Conservation (phyloP, 2,888 invertebrate species). For the Torymus auratus region DNA sequence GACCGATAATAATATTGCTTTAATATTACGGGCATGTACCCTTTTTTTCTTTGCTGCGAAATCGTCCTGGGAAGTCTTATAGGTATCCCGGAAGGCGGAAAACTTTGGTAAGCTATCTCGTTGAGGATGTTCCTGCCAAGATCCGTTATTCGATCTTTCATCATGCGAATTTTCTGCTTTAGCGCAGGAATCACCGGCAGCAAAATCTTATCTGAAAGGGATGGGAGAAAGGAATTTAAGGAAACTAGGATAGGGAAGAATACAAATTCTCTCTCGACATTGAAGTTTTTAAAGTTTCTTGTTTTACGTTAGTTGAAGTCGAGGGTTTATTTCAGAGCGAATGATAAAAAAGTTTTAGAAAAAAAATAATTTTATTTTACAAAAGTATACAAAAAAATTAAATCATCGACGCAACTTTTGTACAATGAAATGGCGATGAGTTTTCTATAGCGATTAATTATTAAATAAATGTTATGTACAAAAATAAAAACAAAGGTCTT, state of each 20-base stretch:
- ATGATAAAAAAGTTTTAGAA: not conserved
- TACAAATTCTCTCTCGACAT: not conserved
- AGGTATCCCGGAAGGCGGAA: conserved; percentile 71
- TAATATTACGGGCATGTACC: conserved; percentile 23
- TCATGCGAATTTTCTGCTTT: conserved; percentile 14
- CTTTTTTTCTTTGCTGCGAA: conserved; percentile 40
- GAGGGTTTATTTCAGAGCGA: too few species aligned
- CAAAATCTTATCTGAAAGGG: conserved; percentile 54
- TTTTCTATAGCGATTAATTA: not conserved
- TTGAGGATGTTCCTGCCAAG: conserved; percentile 68
- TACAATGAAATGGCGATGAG: not conserved
- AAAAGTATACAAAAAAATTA: conserved; percentile 31
- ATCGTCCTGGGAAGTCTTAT: conserved; percentile 62
- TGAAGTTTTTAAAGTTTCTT: too few species aligned
- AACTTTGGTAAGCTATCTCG: conserved; percentile 71
- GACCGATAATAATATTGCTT: too few species aligned
- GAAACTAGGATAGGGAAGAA: too few species aligned
- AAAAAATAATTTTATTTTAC: conserved; percentile 41
- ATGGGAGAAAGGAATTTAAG: not conserved
- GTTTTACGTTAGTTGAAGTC: too few species aligned
- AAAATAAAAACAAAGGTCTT: conserved; percentile 12
- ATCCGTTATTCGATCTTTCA: conserved; percentile 63
- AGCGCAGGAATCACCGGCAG: conserved; percentile 12
- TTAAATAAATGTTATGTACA: conserved; percentile 26
- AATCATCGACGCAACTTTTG: conserved; percentile 8